Base-by-base conservation (phyloP, 1,140 invertebrate species). In the Drosophila erecta region DNA sequence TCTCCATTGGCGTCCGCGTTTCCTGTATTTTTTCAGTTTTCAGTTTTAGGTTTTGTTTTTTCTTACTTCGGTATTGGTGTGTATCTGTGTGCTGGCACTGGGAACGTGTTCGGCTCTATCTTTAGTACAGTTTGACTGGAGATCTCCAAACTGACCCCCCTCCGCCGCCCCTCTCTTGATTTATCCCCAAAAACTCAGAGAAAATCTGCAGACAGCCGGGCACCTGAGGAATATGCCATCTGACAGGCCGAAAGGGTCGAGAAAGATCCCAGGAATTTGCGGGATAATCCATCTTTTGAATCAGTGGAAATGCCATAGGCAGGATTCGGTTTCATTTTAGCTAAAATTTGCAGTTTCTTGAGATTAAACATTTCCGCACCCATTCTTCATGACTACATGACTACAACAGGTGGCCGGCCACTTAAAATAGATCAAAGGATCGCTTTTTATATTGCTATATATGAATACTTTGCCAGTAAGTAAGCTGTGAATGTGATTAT, bases 101-200 rank as follows among this genome's bases (percentile, higher is more conserved):
- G 49, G 59, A 81, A 81, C 78, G 83, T 87, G 83, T 81, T 87
- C 74, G 67, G 46, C 64, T 86, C 78, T 83, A 65, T 87, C 71
- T 87, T 89, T 87, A 87, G 84, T 87, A 87, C 83, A 87, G 83
- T 86, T 76, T 69, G 69, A 49, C 78, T 79, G 78, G 51, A 64
- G 64, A 27, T 50, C 59, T 62, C 44, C 27, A 49, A 64, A 51
- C 65, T 24, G 27, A 35, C 37, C 30, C 57, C 44, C 46, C 33
- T 66, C 30, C 57, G 56, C 50, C 35, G 43, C 24, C 35, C 37
- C 54, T 17, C 22, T 14, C 15, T 22, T 46, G 17, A 56, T 65
- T 65, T 64, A 65, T 64, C 33, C 43, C 43, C 59, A 7, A 64
- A 65, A 65, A 49, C 33, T 30, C 15, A 14, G 4, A 35, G 12